Evolutionary conservation across 1,140 invertebrate genomes (phyloP), one percentile per base, ranked within the genome.

Genomic region (Theocolax elegans): DNA sequence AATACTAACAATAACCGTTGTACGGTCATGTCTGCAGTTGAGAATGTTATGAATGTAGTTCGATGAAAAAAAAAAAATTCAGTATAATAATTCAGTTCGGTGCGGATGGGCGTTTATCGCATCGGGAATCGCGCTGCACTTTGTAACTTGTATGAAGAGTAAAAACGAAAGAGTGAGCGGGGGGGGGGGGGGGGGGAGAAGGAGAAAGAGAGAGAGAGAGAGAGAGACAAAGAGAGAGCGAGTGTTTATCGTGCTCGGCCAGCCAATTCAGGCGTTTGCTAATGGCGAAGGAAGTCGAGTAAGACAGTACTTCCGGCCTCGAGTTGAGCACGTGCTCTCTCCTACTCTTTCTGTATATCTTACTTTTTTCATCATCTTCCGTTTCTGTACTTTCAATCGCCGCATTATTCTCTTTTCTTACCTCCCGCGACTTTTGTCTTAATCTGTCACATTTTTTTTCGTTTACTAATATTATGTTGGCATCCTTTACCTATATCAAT

Each of bases 201-300:
- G n/a, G n/a, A n/a, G n/a, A n/a, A n/a, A n/a, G n/a, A n/a, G n/a
- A n/a, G n/a, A n/a, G n/a, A n/a, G n/a, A n/a, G n/a, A n/a, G n/a
- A n/a, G n/a, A n/a, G n/a, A n/a, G n/a, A n/a, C n/a, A n/a, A n/a
- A n/a, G 12, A 15, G 42, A 44, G 15, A n/a, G 10, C 42, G 42
- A 48, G 49, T 19, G 60, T 29, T 69, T 69, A 69, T 69, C 67
- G 58, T 69, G 67, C 38, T 69, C 67, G 38, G 29, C 25, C 58
- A 69, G 67, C 67, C 59, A 69, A 69, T 69, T 69, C 59, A 62
- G 48, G 58, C 66, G 46, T 68, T 68, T 68, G 56, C 56, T 53
- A 69, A 62, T 63, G 58, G 38, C 23, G 53, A 60, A 51, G 56
- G 66, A 68, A 60, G 56, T 59, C 44, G 56, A 60, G 56, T 60